Percentiles rank a stretch among this genome's conserved stretches.
Evolutionary conservation across 2,113 vertebrate genomes (phyloP).

Genomic region (Rhea americana): DNA sequence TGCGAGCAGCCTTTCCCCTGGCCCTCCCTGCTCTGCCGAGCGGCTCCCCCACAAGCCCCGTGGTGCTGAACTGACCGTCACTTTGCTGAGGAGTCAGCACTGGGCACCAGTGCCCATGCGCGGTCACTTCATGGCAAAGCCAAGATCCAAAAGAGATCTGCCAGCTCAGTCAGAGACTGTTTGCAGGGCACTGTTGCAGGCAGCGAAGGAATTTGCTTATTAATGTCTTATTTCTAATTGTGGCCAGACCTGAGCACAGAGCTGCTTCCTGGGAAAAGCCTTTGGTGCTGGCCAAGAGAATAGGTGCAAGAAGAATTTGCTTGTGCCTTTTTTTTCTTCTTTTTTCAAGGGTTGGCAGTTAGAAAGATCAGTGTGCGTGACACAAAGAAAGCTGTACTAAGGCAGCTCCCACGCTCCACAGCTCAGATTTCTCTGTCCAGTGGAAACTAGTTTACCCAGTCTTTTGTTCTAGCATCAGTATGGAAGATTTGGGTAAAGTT

Average conservation of each 20-base stretch:
- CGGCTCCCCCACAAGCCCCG: accelerated
- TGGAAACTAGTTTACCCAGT: neutral
- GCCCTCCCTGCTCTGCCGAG: neutral
- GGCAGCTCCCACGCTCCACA: accelerated
- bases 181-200: neutral
- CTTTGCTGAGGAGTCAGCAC: neutral
- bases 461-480: neutral
- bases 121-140: accelerated
- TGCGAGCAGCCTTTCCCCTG: neutral
- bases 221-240: neutral
- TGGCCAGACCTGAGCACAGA: neutral
- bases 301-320: neutral
- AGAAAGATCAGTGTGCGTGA: neutral
- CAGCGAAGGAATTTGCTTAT: neutral
- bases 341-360: neutral
- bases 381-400: neutral
- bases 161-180: accelerated
- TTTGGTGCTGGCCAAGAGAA: neutral
- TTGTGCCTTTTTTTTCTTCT: neutral
- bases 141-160: neutral
- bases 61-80: neutral
- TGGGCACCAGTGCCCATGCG: neutral
- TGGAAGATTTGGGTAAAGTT: constrained; percentile 3
- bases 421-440: neutral
- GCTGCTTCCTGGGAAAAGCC: neutral